A percentile compares a stretch with the other conserved stretches of the same genome.
phyloP scores from a whole-genome alignment of 1,140 invertebrate species.

The Pomacea maculata region DNA sequence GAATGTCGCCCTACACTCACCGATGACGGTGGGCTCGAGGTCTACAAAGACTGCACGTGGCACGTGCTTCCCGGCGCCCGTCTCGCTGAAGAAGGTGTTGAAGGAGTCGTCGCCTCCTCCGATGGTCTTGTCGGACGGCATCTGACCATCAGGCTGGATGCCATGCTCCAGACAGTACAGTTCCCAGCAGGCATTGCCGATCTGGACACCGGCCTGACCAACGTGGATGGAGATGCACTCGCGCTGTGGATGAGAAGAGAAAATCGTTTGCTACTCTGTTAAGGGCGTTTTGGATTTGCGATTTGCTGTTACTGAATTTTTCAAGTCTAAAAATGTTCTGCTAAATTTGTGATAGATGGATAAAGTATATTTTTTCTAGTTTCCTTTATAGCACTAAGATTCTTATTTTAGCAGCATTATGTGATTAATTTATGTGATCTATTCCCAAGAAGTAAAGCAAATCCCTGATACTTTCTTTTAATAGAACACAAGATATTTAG shows the following conservation, averaged over 20 bases:
- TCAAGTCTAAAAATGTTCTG: not conserved
- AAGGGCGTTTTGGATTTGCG: too few relatives aligned
- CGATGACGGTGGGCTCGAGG: constrained; percentile 81
- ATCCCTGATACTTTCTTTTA: too few relatives aligned
- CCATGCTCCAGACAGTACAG: constrained; percentile 89
- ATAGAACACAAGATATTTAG: too few relatives aligned
- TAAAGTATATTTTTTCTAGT: too few relatives aligned
- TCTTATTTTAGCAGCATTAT: too few relatives aligned
- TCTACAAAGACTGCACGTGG: constrained; percentile 84
- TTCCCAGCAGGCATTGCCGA: constrained; percentile 72
- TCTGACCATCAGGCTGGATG: constrained; percentile 84
- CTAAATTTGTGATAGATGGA: not conserved
- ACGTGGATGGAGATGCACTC: constrained; percentile 88
- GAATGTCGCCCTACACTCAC: constrained; percentile 37
- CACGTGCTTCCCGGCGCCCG: constrained; percentile 78
- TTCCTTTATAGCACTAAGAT: too few relatives aligned
- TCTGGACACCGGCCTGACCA: constrained; percentile 88
- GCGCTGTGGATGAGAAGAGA: constrained; percentile 50
- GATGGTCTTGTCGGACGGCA: constrained; percentile 56
- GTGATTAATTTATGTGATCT: too few relatives aligned
- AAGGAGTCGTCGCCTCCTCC: constrained; percentile 81
- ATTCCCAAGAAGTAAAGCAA: too few relatives aligned
- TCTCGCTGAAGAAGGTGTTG: constrained; percentile 91
- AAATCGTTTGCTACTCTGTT: not conserved
- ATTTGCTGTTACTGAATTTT: not conserved